Evolutionary conservation across 2,797 vertebrate genomes (phyloP), one percentile per base, ranked within the genome.

Genomic region (Vultur gryphus): DNA sequence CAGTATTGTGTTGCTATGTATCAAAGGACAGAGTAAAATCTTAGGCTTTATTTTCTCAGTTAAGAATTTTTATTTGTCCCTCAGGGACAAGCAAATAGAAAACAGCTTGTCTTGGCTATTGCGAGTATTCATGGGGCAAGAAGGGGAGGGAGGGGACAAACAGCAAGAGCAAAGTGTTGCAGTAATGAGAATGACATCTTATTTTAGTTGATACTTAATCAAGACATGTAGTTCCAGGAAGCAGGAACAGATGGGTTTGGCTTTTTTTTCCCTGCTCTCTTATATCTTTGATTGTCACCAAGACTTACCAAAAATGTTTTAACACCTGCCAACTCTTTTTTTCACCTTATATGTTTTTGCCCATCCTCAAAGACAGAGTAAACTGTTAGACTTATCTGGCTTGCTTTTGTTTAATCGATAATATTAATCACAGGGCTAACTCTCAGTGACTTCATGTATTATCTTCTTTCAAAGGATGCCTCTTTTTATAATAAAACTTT

Each of bases 171-270:
- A 16, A 81, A 77, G 28, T 46, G 43, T 84, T 90, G 76, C 49
- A 84, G 58, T 91, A 85, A 72, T 83, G 35, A 86, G 67, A 61
- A 57, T 61, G 65, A 77, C 17, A 6, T 87, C 82, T 91, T 96
- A 64, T 59, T 96, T 94, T 84, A 90, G 76, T 75, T 91, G 61
- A 65, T 84, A 73, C 33, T 81, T 91, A 78, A 83, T 90, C 73
- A 90, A 83, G 92, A 49, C 18, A 4, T n/a, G 17, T 71, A 66
- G 31, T 77, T 94, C 72, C 62, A 78, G 82, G 79, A 85, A 87
- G 76, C 48, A 83, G 69, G 92, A 95, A 66, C 87, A 95, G 83
- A 95, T 78, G 35, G 48, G 77, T 93, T 81, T 69, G 21, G 5
- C 5, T 8, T 18, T 75, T 57, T 26, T 0, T 57, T 20, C 9